A percentile compares a stretch with the other conserved stretches of the same genome.
Evolutionary conservation across 2,888 invertebrate genomes (phyloP).

Genomic region (Cordylochernes scorpioides): DNA sequence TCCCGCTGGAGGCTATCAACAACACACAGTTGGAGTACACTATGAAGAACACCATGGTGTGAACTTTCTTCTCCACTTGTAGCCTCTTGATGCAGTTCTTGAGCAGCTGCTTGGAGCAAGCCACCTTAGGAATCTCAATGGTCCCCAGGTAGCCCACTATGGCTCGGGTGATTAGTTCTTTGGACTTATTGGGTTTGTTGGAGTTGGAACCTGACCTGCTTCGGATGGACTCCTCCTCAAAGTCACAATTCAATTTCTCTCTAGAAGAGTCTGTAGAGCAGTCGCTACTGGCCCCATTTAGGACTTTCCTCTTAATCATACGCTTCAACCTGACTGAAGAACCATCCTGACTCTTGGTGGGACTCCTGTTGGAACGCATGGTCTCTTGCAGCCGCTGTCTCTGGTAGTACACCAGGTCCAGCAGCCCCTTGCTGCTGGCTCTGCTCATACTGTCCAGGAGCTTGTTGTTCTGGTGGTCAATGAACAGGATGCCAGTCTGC

Average conservation of each 20-base stretch:
- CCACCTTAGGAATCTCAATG: slow-evolving; percentile 53
- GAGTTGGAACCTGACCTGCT: too few relatives aligned
- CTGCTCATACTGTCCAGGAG: slow-evolving; percentile 4
- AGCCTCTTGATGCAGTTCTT: slow-evolving; percentile 63
- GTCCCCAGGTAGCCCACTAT: slow-evolving; percentile 84
- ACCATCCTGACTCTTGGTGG: not conserved
- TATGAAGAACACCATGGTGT: slow-evolving; percentile 52
- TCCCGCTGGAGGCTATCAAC: slow-evolving; percentile 46
- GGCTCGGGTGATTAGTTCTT: slow-evolving; percentile 23
- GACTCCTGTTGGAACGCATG: not conserved
- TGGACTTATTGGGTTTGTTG: slow-evolving; percentile 1
- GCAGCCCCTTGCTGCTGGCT: slow-evolving; percentile 9
- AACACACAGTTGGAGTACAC: slow-evolving; percentile 49
- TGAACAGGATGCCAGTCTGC: slow-evolving; percentile 27
- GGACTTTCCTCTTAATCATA: too few relatives aligned
- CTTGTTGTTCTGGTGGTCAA: slow-evolving; percentile 8
- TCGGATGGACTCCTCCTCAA: too few relatives aligned
- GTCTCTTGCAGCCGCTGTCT: slow-evolving; percentile 10
- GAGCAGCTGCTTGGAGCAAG: slow-evolving; percentile 32
- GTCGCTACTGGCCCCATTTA: slow-evolving; percentile 3
- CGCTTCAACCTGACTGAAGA: too few relatives aligned
- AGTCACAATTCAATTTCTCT: too few relatives aligned
- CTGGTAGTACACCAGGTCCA: slow-evolving; percentile 13
- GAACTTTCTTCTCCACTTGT: slow-evolving; percentile 53
- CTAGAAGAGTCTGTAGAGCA: slow-evolving; percentile 8